A percentile compares a stretch with the other conserved stretches of the same genome.
Evolutionary conservation across 2,888 invertebrate genomes (phyloP).

Genomic region (Metopia argyrocephala): DNA sequence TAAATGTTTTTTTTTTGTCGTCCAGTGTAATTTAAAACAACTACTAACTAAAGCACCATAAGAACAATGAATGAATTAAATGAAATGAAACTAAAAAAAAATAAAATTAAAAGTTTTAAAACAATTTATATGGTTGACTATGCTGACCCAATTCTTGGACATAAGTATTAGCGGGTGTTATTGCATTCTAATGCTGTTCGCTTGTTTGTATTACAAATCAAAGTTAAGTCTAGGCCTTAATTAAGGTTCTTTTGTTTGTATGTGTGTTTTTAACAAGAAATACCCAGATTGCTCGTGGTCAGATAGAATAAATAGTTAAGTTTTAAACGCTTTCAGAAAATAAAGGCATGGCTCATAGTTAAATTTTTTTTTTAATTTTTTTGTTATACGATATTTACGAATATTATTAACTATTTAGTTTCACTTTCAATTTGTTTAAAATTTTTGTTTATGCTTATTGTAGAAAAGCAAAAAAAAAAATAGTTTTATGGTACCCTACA

Average conservation of each 20-base stretch:
- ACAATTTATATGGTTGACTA: slow-evolving; percentile 63
- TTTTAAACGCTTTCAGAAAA: slow-evolving; percentile 35
- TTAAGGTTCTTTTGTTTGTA: slow-evolving; percentile 5
- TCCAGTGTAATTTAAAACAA: too few species aligned
- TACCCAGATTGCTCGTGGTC: slow-evolving; percentile 61
- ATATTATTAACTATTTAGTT: slow-evolving; percentile 44
- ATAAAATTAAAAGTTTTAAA: slow-evolving; percentile 1
- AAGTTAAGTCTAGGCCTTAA: slow-evolving; percentile 1
- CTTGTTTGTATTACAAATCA: slow-evolving; percentile 19
- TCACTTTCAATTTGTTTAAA: slow-evolving; percentile 55
- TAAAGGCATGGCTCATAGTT: slow-evolving; percentile 32
- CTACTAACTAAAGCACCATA: too few species aligned
- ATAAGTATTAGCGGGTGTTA: slow-evolving; percentile 66
- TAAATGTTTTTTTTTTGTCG: too few species aligned
- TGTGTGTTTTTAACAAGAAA: neutral
- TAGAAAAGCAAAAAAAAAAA: neutral
- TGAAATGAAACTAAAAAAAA: slow-evolving; percentile 21
- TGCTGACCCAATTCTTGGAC: slow-evolving; percentile 71
- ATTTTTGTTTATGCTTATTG: neutral
- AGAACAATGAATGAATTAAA: slow-evolving; percentile 21
- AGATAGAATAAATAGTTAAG: slow-evolving; percentile 42
- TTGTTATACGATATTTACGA: neutral
- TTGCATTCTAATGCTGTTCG: slow-evolving; percentile 58
- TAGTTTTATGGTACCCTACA: neutral
- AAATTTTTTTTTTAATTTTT: neutral